These are phyloP conservation scores for Crax fasciolata DNA, from an alignment of 2,797 vertebrate species.

Conservation along the genomic window DNA sequence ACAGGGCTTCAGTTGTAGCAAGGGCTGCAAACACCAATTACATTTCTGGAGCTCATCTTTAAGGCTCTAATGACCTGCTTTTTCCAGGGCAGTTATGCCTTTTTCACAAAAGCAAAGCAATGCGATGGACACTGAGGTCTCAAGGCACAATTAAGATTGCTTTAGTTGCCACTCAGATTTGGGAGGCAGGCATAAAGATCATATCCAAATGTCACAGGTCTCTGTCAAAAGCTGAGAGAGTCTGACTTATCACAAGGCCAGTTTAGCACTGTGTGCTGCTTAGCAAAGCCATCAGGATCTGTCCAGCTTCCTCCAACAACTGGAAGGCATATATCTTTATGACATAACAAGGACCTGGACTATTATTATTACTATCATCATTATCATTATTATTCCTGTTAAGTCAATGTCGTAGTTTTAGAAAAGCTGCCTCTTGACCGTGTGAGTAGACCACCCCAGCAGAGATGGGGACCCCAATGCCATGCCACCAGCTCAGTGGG, in stretches of 20 bases:
- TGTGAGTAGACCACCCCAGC: background rate
- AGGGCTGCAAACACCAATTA: background rate
- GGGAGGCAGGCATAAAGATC: background rate
- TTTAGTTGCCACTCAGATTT: background rate
- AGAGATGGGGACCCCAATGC: background rate
- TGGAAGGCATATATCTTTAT: background rate
- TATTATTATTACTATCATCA: background rate
- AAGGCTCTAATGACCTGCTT: background rate
- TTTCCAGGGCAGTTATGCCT: background rate
- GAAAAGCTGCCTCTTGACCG: background rate
- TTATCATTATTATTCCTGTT: background rate
- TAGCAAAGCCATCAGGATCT: background rate
- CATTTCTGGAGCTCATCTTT: background rate
- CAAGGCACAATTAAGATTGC: background rate
- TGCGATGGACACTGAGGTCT: background rate
- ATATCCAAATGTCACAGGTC: rapidly evolving
- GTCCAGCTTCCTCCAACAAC: background rate
- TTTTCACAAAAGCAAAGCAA: background rate
- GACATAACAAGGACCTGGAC: background rate
- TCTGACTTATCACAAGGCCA: background rate
- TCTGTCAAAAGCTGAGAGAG: background rate
- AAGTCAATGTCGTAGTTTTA: background rate
- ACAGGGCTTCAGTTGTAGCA: background rate
- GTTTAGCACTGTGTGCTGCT: background rate
- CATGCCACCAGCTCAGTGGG: background rate